A percentile compares a stretch with the other conserved stretches of the same genome.
These are phyloP conservation scores for Drosophila mayaguana DNA, from an alignment of 2,888 invertebrate genomes.

Conservation along the genomic window DNA sequence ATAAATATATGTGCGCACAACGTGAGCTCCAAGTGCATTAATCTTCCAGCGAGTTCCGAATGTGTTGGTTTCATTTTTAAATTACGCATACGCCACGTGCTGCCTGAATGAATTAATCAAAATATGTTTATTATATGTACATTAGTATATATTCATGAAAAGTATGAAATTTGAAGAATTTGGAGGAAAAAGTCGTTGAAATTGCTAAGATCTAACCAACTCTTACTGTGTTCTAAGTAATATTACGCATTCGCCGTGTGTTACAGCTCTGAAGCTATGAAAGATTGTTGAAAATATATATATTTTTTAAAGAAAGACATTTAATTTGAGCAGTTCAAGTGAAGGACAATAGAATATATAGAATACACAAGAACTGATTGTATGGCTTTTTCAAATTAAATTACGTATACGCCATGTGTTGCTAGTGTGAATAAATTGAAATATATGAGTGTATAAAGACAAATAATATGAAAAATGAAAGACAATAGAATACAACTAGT, in stretches of 20 bases:
- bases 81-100: slow-evolving; percentile 61
- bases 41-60: slow-evolving; percentile 51
- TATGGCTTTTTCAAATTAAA: too few species aligned
- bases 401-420: neutral
- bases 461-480: too few species aligned
- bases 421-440: neutral
- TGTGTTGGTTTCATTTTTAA: slow-evolving; percentile 44
- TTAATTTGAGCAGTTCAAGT: neutral
- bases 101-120: neutral
- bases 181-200: neutral
- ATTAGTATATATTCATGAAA: neutral
- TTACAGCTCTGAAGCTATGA: neutral
- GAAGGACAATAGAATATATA: neutral
- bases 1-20: slow-evolving; percentile 15
- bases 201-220: rapidly evolving
- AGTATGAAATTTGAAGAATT: too few species aligned
- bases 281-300: neutral
- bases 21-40: slow-evolving; percentile 47
- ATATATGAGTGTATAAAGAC: neutral
- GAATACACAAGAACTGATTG: too few species aligned
- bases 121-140: neutral
- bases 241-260: neutral
- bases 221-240: neutral
- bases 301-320: neutral
- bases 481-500: too few species aligned